Base-by-base conservation (phyloP, 1,140 invertebrate species). In the Drosophila albomicans region DNA sequence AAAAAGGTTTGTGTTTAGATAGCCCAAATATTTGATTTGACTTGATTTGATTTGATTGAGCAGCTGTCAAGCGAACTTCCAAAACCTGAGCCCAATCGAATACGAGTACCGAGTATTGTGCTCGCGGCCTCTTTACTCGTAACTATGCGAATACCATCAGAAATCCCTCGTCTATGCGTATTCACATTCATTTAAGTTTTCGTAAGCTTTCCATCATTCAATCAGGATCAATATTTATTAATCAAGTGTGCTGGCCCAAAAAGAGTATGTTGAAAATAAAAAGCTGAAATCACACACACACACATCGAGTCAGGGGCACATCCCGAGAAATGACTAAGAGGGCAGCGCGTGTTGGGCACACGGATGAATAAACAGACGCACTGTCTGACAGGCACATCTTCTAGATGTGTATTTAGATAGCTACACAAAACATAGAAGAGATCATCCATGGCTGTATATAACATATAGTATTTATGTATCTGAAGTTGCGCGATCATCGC, bases 181-280 rank as follows among this genome's bases (percentile, higher is more conserved):
- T 35, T 32, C 51, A 15, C 28, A 20, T 20, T 16, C 70, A 81
- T 67, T 75, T 67, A 56, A 81, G 68, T 75, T 79, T 70, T 79
- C 68, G 84, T 78, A 78, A 88, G 84, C 84, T 77, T 84, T 87
- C 85, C 84, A 87, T 87, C 84, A 87, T 87, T 87, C 84, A 87
- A 87, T 87, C 84, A 87, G 84, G 84, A 87, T 87, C 84, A 87
- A 89, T 87, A 87, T 89, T 87, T 87, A 84, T 88, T 81, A 87
- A 84, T 88, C 77, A 87, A 88, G 69, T 65, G 63, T 41, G 69
- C 52, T 66, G 69, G 61, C 52, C 43, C 61, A 72, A 38, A 32
- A 13, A 46, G 57, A 32, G 11, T 38, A n/a, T 25, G 20, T 25
- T 25, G 49, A n/a, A 64, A 63, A 38, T 38, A 43, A 7, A 61